Evolutionary conservation across 2,797 vertebrate genomes (phyloP).

Genomic region (Nothura maculosa): DNA sequence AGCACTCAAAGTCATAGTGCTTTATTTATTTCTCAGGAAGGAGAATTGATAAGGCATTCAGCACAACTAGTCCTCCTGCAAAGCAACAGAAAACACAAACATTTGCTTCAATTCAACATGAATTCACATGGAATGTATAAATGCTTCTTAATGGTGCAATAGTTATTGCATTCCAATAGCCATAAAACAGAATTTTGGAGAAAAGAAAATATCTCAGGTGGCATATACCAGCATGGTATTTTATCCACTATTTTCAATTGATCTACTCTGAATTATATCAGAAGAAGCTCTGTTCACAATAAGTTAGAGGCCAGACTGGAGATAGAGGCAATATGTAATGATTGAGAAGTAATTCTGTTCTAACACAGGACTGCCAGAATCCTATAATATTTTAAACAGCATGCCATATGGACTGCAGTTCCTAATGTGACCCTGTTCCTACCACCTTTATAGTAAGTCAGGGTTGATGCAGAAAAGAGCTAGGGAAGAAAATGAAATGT

Average conservation of each 20-base stretch:
- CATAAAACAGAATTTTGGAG: not conserved
- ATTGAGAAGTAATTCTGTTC: not conserved
- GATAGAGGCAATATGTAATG: not conserved
- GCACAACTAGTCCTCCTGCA: not conserved
- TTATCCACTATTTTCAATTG: not conserved
- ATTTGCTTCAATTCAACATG: not conserved
- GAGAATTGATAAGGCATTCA: not conserved
- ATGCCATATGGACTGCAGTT: not conserved
- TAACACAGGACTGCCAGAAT: not conserved
- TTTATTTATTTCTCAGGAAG: not conserved
- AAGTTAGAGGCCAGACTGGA: not conserved
- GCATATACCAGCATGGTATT: not conserved
- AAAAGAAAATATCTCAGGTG: not conserved
- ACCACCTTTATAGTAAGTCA: not conserved
- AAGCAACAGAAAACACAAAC: not conserved
- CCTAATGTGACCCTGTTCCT: not conserved
- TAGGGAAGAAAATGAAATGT: not conserved
- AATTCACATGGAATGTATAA: not conserved
- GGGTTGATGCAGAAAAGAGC: not conserved
- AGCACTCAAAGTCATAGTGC: not conserved
- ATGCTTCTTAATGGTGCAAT: not conserved
- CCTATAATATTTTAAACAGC: not conserved
- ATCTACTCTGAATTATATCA: not conserved
- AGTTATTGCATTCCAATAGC: not conserved
- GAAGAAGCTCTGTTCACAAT: not conserved